Evolutionary conservation across 2,113 vertebrate genomes (phyloP), one percentile per base, ranked within the genome.

Genomic region (Eclectus roratus): DNA sequence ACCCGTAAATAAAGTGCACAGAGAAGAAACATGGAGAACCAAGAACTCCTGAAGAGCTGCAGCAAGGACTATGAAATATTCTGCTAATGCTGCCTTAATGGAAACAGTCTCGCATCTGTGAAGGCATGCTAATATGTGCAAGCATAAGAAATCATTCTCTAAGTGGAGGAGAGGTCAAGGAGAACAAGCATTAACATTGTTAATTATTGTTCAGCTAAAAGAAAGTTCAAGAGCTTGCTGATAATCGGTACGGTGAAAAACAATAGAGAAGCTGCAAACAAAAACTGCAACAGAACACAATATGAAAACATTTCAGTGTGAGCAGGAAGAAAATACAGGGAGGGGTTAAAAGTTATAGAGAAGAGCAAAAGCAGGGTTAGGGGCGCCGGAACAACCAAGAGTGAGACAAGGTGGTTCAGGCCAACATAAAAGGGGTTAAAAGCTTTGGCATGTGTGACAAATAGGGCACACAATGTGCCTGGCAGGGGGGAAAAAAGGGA

Each of bases 401-500:
- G 20, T 21, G 52, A 53, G 31, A 72, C 19, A 16, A 56, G 53
- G 49, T 24, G 17, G 13, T 21, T 69, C 8, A 60, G 9, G 64
- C 53, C 80, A 88, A 76, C 13, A 28, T 2, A 31, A 4, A 69
- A 91, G 39, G 21, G 27, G 12, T 65, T 47, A 47, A 64, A 72
- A 90, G 31, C 11, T 58, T 61, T 4, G 11, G 31, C 49, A 27
- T 0, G 0, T 63, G 41, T 56, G n/a, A 52, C 33, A 58, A 84
- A 70, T 15, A 52, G 27, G 27, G 43, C 4, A 53, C 4, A 15
- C 3, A 2, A 1, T 23, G 28, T 12, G 25, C 60, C 1, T 13
- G 13, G 37, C 2, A 3, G 9, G 2, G 4, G 8, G 2, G 2
- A 2, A 7, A 63, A 11, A 78, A 73, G 37, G 25, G 9, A 15